Evolutionary conservation across 2,888 invertebrate species (phyloP).

Genomic region (Eupithecia centaureata): DNA sequence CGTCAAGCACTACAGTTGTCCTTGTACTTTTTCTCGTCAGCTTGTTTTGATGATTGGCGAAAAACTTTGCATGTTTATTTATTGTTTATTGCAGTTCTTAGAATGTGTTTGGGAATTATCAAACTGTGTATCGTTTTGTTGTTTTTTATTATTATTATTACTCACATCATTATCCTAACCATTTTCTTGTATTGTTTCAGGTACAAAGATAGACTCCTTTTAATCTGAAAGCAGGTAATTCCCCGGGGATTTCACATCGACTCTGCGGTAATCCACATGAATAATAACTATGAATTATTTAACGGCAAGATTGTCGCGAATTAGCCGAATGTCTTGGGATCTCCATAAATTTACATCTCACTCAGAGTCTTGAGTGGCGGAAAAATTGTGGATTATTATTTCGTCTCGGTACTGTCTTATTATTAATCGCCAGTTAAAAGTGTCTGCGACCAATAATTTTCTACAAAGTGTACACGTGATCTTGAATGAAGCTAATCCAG

Average conservation of each 20-base stretch:
- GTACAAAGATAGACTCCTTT: constrained; percentile 27
- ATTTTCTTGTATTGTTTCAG: constrained; percentile 33
- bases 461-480: background rate
- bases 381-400: constrained; percentile 6
- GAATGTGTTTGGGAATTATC: constrained; percentile 18
- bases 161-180: too few relatives aligned
- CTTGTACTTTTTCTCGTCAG: constrained; percentile 48
- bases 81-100: constrained; percentile 24
- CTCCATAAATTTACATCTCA: constrained; percentile 61
- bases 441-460: background rate
- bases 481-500: background rate
- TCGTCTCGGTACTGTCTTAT: background rate
- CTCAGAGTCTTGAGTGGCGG: background rate
- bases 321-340: constrained; percentile 56
- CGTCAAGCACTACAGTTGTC: constrained; percentile 35
- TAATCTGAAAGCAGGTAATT: constrained; percentile 7
- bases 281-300: constrained; percentile 68
- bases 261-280: constrained; percentile 59
- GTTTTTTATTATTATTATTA: too few relatives aligned
- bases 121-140: background rate
- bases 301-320: constrained; percentile 56
- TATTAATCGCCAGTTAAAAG: background rate
- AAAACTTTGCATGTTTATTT: constrained; percentile 19
- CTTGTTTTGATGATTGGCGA: constrained; percentile 27
- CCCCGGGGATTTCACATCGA: constrained; percentile 26